Conservation (phyloP, 2,888 invertebrate genomes). For the Microdon myrmicae region DNA sequence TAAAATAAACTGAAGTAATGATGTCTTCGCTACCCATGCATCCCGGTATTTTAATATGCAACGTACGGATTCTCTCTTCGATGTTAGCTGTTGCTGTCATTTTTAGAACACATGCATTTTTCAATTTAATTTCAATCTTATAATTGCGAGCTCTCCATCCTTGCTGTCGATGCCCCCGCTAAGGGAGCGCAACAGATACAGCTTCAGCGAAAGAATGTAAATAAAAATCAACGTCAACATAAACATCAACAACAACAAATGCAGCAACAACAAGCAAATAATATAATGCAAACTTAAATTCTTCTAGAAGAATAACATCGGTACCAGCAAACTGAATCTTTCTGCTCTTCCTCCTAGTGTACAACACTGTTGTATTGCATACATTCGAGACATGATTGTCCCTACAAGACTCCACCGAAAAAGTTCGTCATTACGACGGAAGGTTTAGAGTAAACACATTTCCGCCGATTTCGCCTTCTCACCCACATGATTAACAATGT, state of each 20-base stretch:
- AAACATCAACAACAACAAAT: too few species aligned
- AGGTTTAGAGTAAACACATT: constrained; percentile 19
- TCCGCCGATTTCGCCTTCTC: not conserved
- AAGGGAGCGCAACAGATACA: too few species aligned
- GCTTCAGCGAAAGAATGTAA: too few species aligned
- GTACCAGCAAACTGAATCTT: too few species aligned
- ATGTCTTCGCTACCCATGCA: not conserved
- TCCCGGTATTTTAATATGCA: constrained; percentile 9
- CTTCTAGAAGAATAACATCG: too few species aligned
- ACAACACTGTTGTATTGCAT: too few species aligned
- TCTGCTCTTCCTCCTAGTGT: not conserved
- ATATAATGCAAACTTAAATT: too few species aligned
- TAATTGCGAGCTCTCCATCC: constrained; percentile 37
- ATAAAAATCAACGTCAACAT: too few species aligned
- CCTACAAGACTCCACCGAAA: not conserved
- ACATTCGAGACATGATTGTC: too few species aligned
- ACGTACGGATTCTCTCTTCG: not conserved
- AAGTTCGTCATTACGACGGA: constrained; percentile 4
- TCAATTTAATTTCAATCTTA: constrained; percentile 47
- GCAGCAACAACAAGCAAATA: too few species aligned
- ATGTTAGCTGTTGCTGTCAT: too few species aligned
- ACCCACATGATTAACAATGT: constrained; percentile 44
- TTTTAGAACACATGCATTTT: constrained; percentile 26
- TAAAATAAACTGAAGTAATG: constrained; percentile 35
- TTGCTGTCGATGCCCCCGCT: not conserved